Evolutionary conservation across 2,888 invertebrate genomes (phyloP).

Genomic region (Physocephala rufipes): DNA sequence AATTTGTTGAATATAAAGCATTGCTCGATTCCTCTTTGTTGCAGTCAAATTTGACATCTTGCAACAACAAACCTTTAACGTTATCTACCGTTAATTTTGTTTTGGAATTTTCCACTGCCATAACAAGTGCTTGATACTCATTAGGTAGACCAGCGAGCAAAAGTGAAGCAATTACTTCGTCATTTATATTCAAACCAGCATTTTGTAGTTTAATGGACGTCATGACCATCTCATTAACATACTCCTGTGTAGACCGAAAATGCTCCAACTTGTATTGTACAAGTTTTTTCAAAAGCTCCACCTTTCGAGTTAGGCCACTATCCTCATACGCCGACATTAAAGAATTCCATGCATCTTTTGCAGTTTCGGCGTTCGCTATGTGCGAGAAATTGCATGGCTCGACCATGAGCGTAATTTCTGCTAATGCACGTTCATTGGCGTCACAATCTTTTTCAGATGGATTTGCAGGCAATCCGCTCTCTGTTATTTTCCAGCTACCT

Average conservation of each 20-base stretch:
- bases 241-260: conserved; percentile 40
- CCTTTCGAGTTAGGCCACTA: conserved; percentile 39
- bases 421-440: not conserved
- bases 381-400: conserved; percentile 33
- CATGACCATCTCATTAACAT: conserved; percentile 41
- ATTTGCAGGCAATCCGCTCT: conserved; percentile 35
- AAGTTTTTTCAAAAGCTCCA: conserved; percentile 41
- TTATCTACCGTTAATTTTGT: conserved; percentile 6
- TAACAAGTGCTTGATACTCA: conserved; percentile 7
- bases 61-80: conserved; percentile 37
- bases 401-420: conserved; percentile 13
- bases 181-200: conserved; percentile 42
- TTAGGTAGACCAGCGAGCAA: conserved; percentile 41
- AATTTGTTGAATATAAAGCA: conserved; percentile 29
- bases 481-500: conserved; percentile 39
- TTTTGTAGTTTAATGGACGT: conserved; percentile 41
- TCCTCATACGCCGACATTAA: conserved; percentile 44
- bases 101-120: conserved; percentile 14
- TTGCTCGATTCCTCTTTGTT: not conserved
- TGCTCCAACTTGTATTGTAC: conserved; percentile 37
- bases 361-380: conserved; percentile 41
- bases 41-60: conserved; percentile 38
- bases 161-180: conserved; percentile 41
- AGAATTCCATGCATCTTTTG: conserved; percentile 45
- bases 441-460: conserved; percentile 35